Base-by-base conservation (phyloP, 2,113 vertebrate species). In the Dasypus novemcinctus region DNA sequence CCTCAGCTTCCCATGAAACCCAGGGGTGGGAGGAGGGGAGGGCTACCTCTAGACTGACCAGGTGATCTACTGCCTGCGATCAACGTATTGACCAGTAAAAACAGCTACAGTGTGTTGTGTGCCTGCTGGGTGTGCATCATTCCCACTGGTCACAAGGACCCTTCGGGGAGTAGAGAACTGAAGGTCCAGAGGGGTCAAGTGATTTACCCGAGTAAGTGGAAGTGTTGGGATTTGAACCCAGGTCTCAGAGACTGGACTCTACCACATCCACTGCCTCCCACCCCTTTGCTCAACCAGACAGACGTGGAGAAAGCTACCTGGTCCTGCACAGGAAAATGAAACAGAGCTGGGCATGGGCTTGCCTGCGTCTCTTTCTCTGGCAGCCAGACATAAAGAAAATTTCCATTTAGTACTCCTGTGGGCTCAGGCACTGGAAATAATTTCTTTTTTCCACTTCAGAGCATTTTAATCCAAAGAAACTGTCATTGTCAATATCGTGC, bases 361-460 rank as follows among this genome's bases (percentile, higher is more conserved):
- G 63, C 10, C 23, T 1, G 0, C 36, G 31, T 78, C 46, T 68
- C 43, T 52, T 59, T 72, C 49, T 57, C 61, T 54, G 38, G 63
- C 10, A 5, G 52, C 66, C 71, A 93, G 71, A 76, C 38, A 36
- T 13, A 85, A 92, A 82, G 59, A 49, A 79, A 23, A 61, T 63
- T 87, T 89, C 80, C 27, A 2, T 75, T 75, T 38, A 71, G 27
- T 66, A 49, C 36, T 95, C 74, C 49, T 17, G 31, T 88, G 81
- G 49, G 66, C 59, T 49, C 68, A 43, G 54, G 41, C 81, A 29
- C 84, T 52, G 31, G 90, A 92, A 94, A 82, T 93, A 76, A 92
- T 90, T 91, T 89, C 61, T 94, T 96, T 96, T 96, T 92, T 96
- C 95, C 66, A 94, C 80, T 75, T 92, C 64, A 95, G 81, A 96